Base-by-base conservation (phyloP, 2,888 invertebrate genomes). In the Coleophora deauratella region DNA sequence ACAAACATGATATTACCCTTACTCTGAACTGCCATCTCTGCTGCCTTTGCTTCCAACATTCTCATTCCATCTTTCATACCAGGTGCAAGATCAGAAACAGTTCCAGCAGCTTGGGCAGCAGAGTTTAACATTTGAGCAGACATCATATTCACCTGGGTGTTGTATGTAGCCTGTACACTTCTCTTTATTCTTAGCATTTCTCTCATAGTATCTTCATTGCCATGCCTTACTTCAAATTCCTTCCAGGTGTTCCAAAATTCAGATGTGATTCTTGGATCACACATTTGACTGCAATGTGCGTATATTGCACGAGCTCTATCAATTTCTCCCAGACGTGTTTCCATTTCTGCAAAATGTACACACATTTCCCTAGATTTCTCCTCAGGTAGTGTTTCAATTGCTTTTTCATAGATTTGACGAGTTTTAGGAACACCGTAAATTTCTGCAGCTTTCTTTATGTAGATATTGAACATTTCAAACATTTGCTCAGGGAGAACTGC, bases 201-300 rank as follows among this genome's bases (percentile, higher is more conserved):
- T 35, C 98, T 88, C 91, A 99, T 97, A 0, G 99, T 99, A 66
- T 99, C 99, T 75, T 99, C 99, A 80, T 99, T 99, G 11, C 99
- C 99, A 78, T 99, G 99, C 37, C 96, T 91, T 12, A 99, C 96
- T 86, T 99, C 99, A 85, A 99, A 99, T 63, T 99, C 98, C 72
- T 98, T 98, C 99, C 99, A 99, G 1, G 95, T 95, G 66, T 96
- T 95, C 99, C 99, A 99, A 76, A 99, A 99, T 42, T 95, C 93
- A 0, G 91, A 90, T 3, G 97, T 96, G 8, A 98, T 97, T 68
- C 99, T 90, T 1, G 99, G 99, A 87, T 99, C 99, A 77, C 98
- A 99, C 77, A 99, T 96, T 88, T 99, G 99, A 58, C 98, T 97
- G 66, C 98, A 98, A 74, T 99, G 98, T 0, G 95, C 94, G 72